A percentile compares a stretch with the other conserved stretches of the same genome.
Evolutionary conservation across 2,113 vertebrate species (phyloP).

Genomic region (Lophura nycthemera): DNA sequence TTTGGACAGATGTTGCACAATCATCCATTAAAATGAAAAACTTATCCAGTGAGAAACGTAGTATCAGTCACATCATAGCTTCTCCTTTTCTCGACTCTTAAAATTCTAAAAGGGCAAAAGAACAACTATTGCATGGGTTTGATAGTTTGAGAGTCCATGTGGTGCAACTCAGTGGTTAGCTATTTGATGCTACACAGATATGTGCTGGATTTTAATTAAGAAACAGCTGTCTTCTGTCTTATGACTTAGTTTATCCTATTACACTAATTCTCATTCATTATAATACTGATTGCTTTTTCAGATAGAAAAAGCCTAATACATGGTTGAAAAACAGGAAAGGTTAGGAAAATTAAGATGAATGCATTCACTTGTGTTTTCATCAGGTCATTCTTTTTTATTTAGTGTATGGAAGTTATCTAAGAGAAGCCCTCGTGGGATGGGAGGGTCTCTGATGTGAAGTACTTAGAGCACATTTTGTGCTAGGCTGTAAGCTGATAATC

Average conservation of each 20-base stretch:
- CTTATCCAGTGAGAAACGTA: fast-evolving
- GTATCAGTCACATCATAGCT: background rate
- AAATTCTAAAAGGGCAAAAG: background rate
- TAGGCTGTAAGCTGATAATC: background rate
- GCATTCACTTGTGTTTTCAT: background rate
- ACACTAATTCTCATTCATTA: background rate
- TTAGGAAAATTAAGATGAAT: constrained; percentile 34
- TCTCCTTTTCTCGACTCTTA: background rate
- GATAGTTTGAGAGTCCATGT: background rate
- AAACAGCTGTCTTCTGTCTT: constrained; percentile 28
- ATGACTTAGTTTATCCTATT: constrained; percentile 33
- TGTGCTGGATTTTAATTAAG: constrained; percentile 49
- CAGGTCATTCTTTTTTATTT: background rate
- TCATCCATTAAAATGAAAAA: background rate
- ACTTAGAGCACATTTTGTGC: background rate
- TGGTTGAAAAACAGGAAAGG: constrained; percentile 52
- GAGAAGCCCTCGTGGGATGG: background rate
- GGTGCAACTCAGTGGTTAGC: constrained; percentile 3
- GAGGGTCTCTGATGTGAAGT: background rate
- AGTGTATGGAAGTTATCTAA: background rate
- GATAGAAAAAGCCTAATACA: constrained; percentile 23
- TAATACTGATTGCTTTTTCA: constrained; percentile 50
- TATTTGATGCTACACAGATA: constrained; percentile 31
- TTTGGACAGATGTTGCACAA: background rate
- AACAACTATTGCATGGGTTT: background rate